These are phyloP conservation scores for Helicolenus hilgendorfi DNA, from an alignment of 2,797 vertebrate genomes.

Conservation along the genomic window DNA sequence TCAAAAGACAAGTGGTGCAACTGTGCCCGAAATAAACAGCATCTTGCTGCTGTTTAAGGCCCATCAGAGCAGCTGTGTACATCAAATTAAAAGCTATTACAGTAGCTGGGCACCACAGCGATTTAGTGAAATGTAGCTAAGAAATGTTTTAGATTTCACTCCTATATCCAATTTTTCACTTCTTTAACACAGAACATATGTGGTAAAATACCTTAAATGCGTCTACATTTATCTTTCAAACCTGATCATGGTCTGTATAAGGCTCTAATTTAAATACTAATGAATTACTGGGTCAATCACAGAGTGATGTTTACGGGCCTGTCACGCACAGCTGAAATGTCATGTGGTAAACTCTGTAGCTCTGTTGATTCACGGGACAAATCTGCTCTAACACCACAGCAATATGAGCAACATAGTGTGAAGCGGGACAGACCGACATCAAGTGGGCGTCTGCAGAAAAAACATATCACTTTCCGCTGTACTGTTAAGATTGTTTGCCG, in stretches of 20 bases:
- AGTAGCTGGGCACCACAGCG: background rate
- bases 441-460: conserved; percentile 81
- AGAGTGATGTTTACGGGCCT: background rate
- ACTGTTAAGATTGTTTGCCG: conserved; percentile 65
- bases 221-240: background rate
- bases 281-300: background rate
- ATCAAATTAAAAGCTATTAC: background rate
- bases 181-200: background rate
- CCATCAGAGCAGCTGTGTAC: background rate
- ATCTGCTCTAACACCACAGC: conserved; percentile 63
- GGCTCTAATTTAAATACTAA: background rate
- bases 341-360: conserved; percentile 24
- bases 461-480: conserved; percentile 74
- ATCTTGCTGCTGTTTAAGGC: conserved; percentile 18
- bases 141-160: background rate
- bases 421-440: conserved; percentile 61
- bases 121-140: background rate
- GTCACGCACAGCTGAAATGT: background rate
- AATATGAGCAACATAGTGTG: conserved; percentile 52
- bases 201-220: background rate
- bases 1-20: conserved; percentile 34
- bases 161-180: background rate
- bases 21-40: conserved; percentile 39
- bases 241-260: background rate
- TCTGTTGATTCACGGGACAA: conserved; percentile 24